Conservation (phyloP, 2,113 vertebrate genomes). For the Cyprinodon brontotheroides region DNA sequence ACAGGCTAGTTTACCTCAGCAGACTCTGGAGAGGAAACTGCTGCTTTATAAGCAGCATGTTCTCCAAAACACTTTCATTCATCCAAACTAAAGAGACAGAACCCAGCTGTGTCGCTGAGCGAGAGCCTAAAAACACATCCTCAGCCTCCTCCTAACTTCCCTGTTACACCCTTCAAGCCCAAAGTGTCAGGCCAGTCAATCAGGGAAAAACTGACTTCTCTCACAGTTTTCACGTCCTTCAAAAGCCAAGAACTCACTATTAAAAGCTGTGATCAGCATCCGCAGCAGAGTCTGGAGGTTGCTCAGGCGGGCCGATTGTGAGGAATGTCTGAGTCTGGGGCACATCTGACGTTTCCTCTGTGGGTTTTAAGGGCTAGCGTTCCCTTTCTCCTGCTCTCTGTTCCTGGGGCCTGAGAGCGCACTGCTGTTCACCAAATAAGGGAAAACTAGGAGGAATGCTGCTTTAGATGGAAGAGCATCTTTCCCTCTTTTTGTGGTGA, state of each 20-base stretch:
- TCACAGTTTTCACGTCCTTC: background rate
- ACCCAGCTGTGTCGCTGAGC: background rate
- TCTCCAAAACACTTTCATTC: conserved; percentile 36
- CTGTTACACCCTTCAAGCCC: conserved; percentile 30
- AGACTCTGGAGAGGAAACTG: conserved; percentile 27
- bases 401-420: conserved; percentile 54
- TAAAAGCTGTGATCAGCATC: conserved; percentile 14
- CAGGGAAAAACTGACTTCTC: no score
- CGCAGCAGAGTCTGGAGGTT: conserved; percentile 50
- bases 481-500: conserved; percentile 58
- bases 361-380: conserved; percentile 67
- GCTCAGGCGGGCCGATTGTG: conserved; percentile 55
- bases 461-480: conserved; percentile 70
- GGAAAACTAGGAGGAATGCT: conserved; percentile 77
- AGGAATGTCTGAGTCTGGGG: conserved; percentile 78
- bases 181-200: conserved; percentile 35
- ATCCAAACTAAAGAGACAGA: conserved; percentile 37
- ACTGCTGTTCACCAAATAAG: conserved; percentile 83
- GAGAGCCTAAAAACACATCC: background rate
- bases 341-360: conserved; percentile 76
- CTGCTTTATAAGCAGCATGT: conserved; percentile 49
- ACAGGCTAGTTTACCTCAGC: conserved; percentile 37
- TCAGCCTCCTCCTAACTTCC: background rate
- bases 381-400: conserved; percentile 59
- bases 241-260: background rate